Percentiles rank a stretch among this genome's conserved stretches.
Evolutionary conservation across 2,797 vertebrate species (phyloP).

Genomic region (Vultur gryphus): DNA sequence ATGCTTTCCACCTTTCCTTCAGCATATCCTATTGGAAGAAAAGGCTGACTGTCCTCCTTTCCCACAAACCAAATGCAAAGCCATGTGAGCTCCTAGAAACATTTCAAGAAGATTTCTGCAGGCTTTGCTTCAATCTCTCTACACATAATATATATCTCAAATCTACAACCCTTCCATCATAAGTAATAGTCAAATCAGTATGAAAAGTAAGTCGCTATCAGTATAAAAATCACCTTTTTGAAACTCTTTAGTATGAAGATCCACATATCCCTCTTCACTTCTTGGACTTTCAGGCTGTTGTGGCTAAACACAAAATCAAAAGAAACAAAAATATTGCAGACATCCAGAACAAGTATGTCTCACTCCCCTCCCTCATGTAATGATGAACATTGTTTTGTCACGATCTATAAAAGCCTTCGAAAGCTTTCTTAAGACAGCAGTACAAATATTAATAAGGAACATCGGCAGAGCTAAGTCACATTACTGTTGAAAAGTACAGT

Average conservation of each 20-base stretch:
- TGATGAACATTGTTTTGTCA: not conserved
- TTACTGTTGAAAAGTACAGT: not conserved
- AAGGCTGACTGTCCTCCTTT: not conserved
- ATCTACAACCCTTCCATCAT: not conserved
- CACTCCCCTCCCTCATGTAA: not conserved
- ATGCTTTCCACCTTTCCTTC: not conserved
- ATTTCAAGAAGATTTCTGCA: not conserved
- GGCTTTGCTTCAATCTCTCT: not conserved
- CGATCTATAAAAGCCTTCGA: not conserved
- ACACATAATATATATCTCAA: not conserved
- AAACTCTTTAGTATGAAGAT: conserved; percentile 1
- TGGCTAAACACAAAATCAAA: conserved; percentile 7
- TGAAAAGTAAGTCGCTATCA: not conserved
- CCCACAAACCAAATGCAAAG: not conserved
- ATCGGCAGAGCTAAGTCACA: not conserved
- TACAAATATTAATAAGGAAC: not conserved
- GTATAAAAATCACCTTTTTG: conserved; percentile 48
- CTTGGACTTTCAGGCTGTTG: not conserved
- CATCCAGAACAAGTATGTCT: not conserved
- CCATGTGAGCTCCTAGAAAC: not conserved
- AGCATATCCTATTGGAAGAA: not conserved
- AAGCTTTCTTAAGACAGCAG: not conserved
- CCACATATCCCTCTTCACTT: conserved; percentile 5
- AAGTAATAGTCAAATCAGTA: not conserved
- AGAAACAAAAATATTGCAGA: not conserved